Percentiles rank a stretch among this genome's conserved stretches.
phyloP scores from a whole-genome alignment of 2,888 invertebrate species.

The Cotesia congregata region DNA sequence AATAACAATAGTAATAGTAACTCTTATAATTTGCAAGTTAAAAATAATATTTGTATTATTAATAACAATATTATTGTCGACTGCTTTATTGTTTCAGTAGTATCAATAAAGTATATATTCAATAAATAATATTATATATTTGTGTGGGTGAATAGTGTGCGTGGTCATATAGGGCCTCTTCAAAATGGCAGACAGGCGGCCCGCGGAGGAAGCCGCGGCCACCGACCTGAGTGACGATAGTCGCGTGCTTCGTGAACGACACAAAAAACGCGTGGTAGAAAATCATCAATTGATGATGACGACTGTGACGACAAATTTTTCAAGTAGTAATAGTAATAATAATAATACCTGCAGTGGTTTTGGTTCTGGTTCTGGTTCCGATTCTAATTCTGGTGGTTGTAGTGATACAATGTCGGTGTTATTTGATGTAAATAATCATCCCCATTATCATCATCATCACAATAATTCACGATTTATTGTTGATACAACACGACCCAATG shows the following conservation, averaged over 20 bases:
- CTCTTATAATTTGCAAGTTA: conserved; percentile 8
- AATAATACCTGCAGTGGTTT: conserved; percentile 22
- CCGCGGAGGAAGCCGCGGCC: conserved; percentile 75
- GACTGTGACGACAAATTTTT: conserved; percentile 7
- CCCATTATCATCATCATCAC: conserved; percentile 35
- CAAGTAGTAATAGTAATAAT: not conserved
- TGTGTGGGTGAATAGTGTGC: conserved; percentile 24
- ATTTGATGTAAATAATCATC: conserved; percentile 26
- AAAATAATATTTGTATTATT: not conserved
- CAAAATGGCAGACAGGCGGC: conserved; percentile 88
- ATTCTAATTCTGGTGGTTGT: conserved; percentile 51
- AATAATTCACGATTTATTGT: conserved; percentile 37
- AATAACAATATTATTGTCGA: not conserved
- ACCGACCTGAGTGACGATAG: conserved; percentile 71
- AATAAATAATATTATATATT: conserved; percentile 1
- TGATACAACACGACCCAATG: conserved; percentile 43
- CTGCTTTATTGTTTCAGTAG: not conserved
- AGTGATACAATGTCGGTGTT: conserved; percentile 7
- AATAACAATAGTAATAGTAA: not conserved
- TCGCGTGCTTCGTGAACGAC: conserved; percentile 59
- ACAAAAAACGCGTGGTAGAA: conserved; percentile 54
- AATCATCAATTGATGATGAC: conserved; percentile 26
- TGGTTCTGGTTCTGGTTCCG: conserved; percentile 48
- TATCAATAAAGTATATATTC: not conserved
- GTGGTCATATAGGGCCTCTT: conserved; percentile 72